phyloP scores from a whole-genome alignment of 1,140 invertebrate species.

The Atta cephalotes region DNA sequence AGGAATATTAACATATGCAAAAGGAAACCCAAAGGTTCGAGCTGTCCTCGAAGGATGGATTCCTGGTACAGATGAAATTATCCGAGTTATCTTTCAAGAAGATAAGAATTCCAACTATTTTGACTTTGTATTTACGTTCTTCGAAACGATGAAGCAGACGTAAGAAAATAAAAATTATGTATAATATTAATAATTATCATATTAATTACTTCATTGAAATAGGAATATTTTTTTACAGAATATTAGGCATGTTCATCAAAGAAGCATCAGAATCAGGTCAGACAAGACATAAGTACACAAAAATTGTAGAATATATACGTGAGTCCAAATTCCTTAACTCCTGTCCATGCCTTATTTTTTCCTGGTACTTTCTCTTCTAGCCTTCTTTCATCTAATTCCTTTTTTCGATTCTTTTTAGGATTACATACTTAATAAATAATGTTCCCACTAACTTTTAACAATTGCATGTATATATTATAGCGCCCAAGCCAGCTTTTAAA shows the following conservation, averaged over 20 bases:
- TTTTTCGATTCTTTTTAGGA: constrained; percentile 12
- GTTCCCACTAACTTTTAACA: constrained; percentile 71
- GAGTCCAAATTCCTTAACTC: constrained; percentile 65
- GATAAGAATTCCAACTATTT: constrained; percentile 86
- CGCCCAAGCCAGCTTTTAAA: constrained; percentile 83
- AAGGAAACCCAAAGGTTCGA: constrained; percentile 90
- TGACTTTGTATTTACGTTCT: constrained; percentile 80
- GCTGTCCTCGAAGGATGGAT: constrained; percentile 89
- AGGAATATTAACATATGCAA: constrained; percentile 87
- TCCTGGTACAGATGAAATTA: constrained; percentile 89
- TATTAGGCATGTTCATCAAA: constrained; percentile 72
- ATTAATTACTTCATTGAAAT: constrained; percentile 44
- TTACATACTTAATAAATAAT: constrained; percentile 16
- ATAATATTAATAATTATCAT: background rate
- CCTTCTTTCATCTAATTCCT: constrained; percentile 16
- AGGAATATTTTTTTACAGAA: constrained; percentile 66
- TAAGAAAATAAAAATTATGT: constrained; percentile 70
- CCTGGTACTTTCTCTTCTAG: background rate
- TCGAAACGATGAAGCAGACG: constrained; percentile 79
- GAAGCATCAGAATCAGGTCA: constrained; percentile 74
- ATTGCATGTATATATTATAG: constrained; percentile 76
- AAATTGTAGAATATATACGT: constrained; percentile 81
- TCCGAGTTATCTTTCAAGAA: constrained; percentile 90
- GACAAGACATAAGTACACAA: constrained; percentile 72
- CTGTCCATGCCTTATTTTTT: background rate